Conservation (phyloP, 2,888 invertebrate species). For the Xestia xanthographa region DNA sequence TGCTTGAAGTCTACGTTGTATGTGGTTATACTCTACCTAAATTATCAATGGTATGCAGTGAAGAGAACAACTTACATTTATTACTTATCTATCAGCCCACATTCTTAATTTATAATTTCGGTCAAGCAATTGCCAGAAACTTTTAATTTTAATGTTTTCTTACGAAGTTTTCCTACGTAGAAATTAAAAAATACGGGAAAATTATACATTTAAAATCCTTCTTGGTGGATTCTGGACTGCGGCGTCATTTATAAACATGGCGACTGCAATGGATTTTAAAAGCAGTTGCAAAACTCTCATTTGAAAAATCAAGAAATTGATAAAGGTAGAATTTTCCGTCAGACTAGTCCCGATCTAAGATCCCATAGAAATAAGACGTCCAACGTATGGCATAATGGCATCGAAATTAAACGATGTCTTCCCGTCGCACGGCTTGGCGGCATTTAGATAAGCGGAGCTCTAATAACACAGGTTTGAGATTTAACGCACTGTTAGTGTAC, state of each 20-base stretch:
- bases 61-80: no score
- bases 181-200: no score
- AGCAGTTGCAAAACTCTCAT: not conserved
- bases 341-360: conserved; percentile 19
- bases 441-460: conserved; percentile 54
- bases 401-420: conserved; percentile 59
- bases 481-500: conserved; percentile 47
- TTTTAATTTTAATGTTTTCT: not conserved
- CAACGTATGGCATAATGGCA: conserved; percentile 51
- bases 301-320: not conserved
- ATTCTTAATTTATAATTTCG: no score
- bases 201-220: not conserved
- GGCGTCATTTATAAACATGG: no score
- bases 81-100: no score
- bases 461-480: conserved; percentile 61
- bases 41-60: no score
- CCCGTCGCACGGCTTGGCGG: conserved; percentile 47
- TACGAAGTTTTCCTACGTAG: not conserved
- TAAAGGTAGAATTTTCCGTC: not conserved
- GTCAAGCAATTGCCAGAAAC: no score
- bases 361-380: conserved; percentile 62
- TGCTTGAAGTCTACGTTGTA: not conserved
- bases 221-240: no score
- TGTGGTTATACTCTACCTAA: no score
- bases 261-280: not conserved